Evolutionary conservation across 30 jellyfish, hydroid and myxozoan genomes (phyloP), one percentile per base, ranked within the genome.

Genomic region (Phacellophora camtschatica): DNA sequence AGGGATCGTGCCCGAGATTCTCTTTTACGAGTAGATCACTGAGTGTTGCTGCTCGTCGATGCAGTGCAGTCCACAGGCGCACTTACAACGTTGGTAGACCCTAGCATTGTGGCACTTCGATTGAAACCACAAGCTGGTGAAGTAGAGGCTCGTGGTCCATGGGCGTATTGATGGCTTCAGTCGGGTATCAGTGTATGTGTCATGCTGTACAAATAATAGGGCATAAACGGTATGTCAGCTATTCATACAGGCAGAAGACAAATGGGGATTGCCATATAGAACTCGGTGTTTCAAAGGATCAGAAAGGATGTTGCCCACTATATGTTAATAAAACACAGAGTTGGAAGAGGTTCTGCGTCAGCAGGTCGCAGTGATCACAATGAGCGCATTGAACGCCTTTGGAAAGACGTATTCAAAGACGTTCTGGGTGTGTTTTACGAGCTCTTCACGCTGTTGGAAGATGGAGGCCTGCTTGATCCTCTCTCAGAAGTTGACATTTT

Each of bases 321-420:
- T 54, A 73, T 84, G 95, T 42, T 72, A 4, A 0, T 12, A 23
- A 63, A 15, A 31, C 63, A 66, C 19, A 86, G 91, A 12, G 85
- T 15, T 30, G 39, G 48, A 13, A 56, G 90, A 41, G 85, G 91
- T n/a, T 75, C 87, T 58, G 82, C 82, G 51, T 29, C 74, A 5
- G 82, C 68, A 7, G 95, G 95, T 5, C 56, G 50, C 37, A 84
- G 95, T 66, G 66, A 35, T 6, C 95, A 84, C 67, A 84, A 71
- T n/a, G n/a, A n/a, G n/a, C n/a, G n/a, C n/a, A n/a, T n/a, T n/a
- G 94, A 82, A 54, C 65, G 89, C 0, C 72, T 77, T 15, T 77
- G 89, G 89, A 30, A 85, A 6, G 89, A 82, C 45, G 88, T 82
- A 31, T 82, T 10, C 81, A 32, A 29, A 5, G 82, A 84, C 13